Evolutionary conservation across 2,888 invertebrate genomes (phyloP).

Genomic region (Crepidodera aurea): DNA sequence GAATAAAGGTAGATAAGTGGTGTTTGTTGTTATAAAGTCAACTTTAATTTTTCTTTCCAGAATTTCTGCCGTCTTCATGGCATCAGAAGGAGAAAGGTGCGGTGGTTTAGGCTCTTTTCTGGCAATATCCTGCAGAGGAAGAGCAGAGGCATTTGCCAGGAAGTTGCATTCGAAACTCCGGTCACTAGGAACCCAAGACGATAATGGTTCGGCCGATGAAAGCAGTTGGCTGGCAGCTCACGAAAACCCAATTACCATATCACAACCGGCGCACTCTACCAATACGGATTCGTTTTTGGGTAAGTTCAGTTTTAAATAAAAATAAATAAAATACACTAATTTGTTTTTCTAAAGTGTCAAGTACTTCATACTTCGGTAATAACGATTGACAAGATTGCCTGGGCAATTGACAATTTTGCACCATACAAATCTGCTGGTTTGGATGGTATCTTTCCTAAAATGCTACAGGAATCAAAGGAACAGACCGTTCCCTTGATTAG

Average conservation of each 20-base stretch:
- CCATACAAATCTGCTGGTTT: too few relatives aligned
- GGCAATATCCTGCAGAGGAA: conserved; percentile 81
- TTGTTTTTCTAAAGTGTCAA: too few relatives aligned
- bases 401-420: too few relatives aligned
- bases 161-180: conserved; percentile 78
- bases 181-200: conserved; percentile 70
- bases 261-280: conserved; percentile 63
- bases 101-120: conserved; percentile 74
- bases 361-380: too few relatives aligned
- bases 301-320: too few relatives aligned
- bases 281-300: conserved; percentile 59
- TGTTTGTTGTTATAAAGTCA: too few relatives aligned
- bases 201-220: conserved; percentile 48
- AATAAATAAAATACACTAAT: not conserved
- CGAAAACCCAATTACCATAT: conserved; percentile 55
- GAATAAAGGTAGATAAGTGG: too few relatives aligned
- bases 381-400: too few relatives aligned
- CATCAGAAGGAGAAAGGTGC: conserved; percentile 67
- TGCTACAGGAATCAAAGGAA: too few relatives aligned
- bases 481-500: too few relatives aligned
- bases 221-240: conserved; percentile 53
- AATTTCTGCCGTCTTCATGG: conserved; percentile 41
- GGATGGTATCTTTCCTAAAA: too few relatives aligned
- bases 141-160: conserved; percentile 83
- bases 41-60: conserved; percentile 21